A percentile compares a stretch with the other conserved stretches of the same genome.
Evolutionary conservation across 2,797 vertebrate species (phyloP).

Genomic region (Coregonus sp.): DNA sequence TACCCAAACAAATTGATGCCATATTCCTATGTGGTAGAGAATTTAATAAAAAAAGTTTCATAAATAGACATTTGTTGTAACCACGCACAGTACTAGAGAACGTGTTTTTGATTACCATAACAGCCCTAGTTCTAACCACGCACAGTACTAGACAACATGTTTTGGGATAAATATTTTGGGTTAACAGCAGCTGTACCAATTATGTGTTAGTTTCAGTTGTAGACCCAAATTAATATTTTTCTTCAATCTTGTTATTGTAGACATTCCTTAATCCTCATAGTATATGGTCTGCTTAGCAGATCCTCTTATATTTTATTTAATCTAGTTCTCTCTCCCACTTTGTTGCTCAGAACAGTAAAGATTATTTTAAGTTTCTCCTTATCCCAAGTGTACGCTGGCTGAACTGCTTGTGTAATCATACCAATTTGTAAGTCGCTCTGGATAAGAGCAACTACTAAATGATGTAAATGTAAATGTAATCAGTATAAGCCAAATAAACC

Average conservation of each 20-base stretch:
- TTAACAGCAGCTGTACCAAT: background rate
- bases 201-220: background rate
- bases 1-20: background rate
- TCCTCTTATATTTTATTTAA: background rate
- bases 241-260: background rate
- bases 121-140: no score
- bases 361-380: slow-evolving; percentile 30
- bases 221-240: background rate
- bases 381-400: background rate
- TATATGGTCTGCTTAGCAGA: background rate
- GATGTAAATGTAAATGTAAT: background rate
- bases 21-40: background rate
- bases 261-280: background rate
- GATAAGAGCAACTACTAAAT: no score
- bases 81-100: no score
- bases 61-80: background rate
- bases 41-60: background rate
- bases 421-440: no score
- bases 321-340: slow-evolving; percentile 10
- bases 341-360: slow-evolving; percentile 38
- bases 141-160: background rate
- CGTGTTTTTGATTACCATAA: no score
- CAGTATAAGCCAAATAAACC: background rate
- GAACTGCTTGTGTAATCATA: background rate
- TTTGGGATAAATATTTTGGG: background rate